A percentile compares a stretch with the other conserved stretches of the same genome.
Conservation (phyloP, 2,797 vertebrate species). For the Garrulus glandarius region DNA sequence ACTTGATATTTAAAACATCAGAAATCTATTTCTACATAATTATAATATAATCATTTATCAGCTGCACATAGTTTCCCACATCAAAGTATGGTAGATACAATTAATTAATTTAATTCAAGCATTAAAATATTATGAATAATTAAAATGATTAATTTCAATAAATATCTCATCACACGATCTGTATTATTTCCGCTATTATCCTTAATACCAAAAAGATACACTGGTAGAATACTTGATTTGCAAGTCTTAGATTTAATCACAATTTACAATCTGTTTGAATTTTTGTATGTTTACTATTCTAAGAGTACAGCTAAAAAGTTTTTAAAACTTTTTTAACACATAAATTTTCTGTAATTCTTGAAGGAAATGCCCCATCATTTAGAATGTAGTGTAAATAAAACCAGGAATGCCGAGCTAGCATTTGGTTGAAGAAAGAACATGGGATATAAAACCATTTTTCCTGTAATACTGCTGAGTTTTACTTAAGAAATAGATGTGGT, state of each 20-base stretch:
- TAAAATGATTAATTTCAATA: background rate
- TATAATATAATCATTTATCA: background rate
- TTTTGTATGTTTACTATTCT: background rate
- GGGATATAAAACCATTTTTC: background rate
- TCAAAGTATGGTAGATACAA: background rate
- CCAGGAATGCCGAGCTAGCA: background rate
- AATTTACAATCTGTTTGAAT: background rate
- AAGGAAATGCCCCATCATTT: rapidly evolving
- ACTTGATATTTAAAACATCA: background rate
- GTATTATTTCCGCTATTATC: background rate
- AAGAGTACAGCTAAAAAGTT: background rate
- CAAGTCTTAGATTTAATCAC: background rate
- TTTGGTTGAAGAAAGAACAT: background rate
- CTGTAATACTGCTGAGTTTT: background rate
- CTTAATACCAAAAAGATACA: background rate
- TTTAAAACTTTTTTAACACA: background rate
- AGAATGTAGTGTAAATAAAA: background rate
- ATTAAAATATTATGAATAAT: background rate
- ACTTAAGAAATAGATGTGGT: background rate
- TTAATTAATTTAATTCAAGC: background rate
- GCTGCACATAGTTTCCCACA: background rate
- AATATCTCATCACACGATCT: background rate
- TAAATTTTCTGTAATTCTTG: background rate
- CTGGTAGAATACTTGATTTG: background rate
- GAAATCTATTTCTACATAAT: background rate